Conservation (phyloP, 2,797 vertebrate species). For the Alosa sapidissima region DNA sequence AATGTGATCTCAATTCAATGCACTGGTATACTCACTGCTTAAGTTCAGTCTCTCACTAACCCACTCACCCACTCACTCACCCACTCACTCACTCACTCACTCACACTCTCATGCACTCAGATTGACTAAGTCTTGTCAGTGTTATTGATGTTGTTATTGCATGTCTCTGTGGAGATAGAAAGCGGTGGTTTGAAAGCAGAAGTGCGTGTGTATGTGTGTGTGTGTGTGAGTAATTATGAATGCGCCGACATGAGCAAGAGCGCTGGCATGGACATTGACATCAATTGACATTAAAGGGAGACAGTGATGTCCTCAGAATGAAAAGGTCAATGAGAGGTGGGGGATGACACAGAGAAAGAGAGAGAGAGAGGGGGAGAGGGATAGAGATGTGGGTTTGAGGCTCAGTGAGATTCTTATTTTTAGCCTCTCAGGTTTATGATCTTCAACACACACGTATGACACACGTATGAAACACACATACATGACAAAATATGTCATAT, state of each 20-base stretch:
- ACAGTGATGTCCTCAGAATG: not conserved
- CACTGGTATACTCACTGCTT: too few species aligned
- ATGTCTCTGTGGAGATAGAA: not conserved
- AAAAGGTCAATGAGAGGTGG: conserved; percentile 12
- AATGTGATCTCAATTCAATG: too few species aligned
- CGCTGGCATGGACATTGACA: not conserved
- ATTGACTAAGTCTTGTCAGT: not conserved
- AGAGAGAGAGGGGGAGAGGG: not conserved
- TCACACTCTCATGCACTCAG: not conserved
- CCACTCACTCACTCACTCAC: not conserved
- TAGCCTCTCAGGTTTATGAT: not conserved
- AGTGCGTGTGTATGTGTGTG: not conserved
- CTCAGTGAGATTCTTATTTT: too few species aligned
- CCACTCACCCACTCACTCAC: not conserved
- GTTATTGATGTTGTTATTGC: not conserved
- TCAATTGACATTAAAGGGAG: not conserved
- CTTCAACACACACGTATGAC: not conserved
- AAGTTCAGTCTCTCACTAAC: not conserved
- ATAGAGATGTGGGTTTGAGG: not conserved
- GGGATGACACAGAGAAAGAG: not conserved
- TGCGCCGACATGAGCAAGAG: not conserved
- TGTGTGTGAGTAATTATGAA: not conserved
- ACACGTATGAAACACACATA: conserved; percentile 4
- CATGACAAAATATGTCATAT: not conserved
- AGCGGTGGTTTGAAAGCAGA: not conserved